Evolutionary conservation across 2,797 vertebrate genomes (phyloP).

Genomic region (Euthynnus affinis): DNA sequence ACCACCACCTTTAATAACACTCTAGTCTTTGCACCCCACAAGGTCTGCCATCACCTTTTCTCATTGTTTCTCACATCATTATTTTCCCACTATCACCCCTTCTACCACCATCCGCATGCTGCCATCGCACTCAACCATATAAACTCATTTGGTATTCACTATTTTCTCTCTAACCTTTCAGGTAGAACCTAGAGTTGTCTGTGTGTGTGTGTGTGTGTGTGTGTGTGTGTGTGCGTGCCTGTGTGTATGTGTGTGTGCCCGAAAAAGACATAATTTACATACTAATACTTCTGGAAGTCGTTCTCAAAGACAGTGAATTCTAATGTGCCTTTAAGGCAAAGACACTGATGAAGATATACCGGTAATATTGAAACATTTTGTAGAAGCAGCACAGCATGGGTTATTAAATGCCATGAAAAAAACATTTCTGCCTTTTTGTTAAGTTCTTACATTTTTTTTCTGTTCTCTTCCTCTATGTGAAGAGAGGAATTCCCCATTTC

Average conservation of each 20-base stretch:
- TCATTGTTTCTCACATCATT: slow-evolving; percentile 55
- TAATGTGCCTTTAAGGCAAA: slow-evolving; percentile 45
- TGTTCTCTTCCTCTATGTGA: not conserved
- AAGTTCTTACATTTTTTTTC: slow-evolving; percentile 13
- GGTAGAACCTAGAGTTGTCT: slow-evolving; percentile 38
- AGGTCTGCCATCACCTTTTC: slow-evolving; percentile 26
- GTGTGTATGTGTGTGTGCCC: slow-evolving; percentile 15
- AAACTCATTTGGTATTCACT: slow-evolving; percentile 64
- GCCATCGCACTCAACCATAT: slow-evolving; percentile 43
- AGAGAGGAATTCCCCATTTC: not conserved
- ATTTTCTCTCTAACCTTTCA: slow-evolving; percentile 64
- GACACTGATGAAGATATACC: slow-evolving; percentile 40
- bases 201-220: slow-evolving; percentile 5
- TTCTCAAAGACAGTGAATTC: slow-evolving; percentile 36
- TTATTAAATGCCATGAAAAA: slow-evolving; percentile 4
- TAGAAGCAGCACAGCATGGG: not conserved
- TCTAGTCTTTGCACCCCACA: not conserved
- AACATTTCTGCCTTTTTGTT: not conserved
- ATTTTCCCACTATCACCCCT: slow-evolving; percentile 37
- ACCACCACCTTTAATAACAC: slow-evolving; percentile 16
- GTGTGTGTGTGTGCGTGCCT: slow-evolving; percentile 19
- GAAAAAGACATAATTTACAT: slow-evolving; percentile 40
- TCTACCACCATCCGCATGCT: slow-evolving; percentile 48
- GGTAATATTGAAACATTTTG: slow-evolving; percentile 32
- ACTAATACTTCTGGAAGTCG: slow-evolving; percentile 25